These are phyloP conservation scores for Hydractinia symbiolongicarpus DNA, from an alignment of 30 jellyfish, hydroid and myxozoan genomes.

Conservation along the genomic window DNA sequence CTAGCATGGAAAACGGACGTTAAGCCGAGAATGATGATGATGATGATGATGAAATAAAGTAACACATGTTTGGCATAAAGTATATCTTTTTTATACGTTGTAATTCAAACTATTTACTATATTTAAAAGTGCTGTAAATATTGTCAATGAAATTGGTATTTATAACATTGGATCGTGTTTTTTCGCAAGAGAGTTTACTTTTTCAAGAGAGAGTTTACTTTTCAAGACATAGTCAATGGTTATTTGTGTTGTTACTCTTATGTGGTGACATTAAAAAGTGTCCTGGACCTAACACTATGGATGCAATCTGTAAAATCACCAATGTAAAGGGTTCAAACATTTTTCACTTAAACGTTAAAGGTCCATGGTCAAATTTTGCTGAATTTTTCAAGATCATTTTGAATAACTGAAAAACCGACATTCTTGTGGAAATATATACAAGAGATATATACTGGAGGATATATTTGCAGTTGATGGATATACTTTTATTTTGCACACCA, in stretches of 20 bases:
- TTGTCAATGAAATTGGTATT: background rate
- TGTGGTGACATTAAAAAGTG: slow-evolving; percentile 10
- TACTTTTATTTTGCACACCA: background rate
- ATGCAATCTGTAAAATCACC: background rate
- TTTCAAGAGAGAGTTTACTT: background rate
- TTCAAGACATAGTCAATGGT: slow-evolving; percentile 10
- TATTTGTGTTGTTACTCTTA: slow-evolving; percentile 5
- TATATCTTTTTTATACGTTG: too few relatives aligned
- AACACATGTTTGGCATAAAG: too few relatives aligned
- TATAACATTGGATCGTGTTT: slow-evolving; percentile 7
- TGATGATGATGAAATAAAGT: too few relatives aligned
- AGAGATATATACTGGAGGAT: background rate
- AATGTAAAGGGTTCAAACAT: slow-evolving; percentile 3
- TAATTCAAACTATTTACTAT: background rate
- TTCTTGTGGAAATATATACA: background rate
- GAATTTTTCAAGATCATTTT: background rate
- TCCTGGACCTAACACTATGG: slow-evolving; percentile 10
- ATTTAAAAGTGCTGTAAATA: background rate
- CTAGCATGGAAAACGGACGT: too few relatives aligned
- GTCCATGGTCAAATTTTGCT: slow-evolving; percentile 10
- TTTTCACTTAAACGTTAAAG: slow-evolving; percentile 8
- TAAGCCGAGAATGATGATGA: too few relatives aligned
- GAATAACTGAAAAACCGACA: slow-evolving; percentile 6
- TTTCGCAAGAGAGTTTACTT: slow-evolving; percentile 4
- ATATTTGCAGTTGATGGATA: background rate